These are phyloP conservation scores for Lerema accius DNA, from an alignment of 1,140 invertebrate genomes.

Conservation along the genomic window DNA sequence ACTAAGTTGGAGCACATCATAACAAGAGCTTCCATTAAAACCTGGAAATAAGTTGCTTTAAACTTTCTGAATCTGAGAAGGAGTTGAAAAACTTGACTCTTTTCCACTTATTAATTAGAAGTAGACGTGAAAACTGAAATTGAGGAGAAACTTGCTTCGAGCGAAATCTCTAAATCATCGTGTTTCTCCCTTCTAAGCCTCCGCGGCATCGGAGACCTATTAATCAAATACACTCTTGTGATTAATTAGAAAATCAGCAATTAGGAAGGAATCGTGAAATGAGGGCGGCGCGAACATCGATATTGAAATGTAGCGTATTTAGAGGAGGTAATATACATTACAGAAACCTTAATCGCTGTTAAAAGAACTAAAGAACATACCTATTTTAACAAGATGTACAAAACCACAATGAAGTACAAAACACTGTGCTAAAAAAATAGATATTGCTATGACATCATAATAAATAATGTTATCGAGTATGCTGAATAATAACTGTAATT, in stretches of 20 bases:
- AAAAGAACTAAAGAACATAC: too few relatives aligned
- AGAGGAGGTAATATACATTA: conserved; percentile 15
- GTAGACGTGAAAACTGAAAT: conserved; percentile 31
- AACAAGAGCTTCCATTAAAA: conserved; percentile 33
- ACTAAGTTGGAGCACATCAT: conserved; percentile 29
- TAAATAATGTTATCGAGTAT: too few relatives aligned
- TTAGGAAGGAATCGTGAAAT: conserved; percentile 58
- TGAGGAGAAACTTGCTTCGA: conserved; percentile 44
- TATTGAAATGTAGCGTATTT: conserved; percentile 15
- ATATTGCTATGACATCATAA: too few relatives aligned
- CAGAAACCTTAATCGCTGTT: too few relatives aligned
- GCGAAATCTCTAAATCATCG: conserved; percentile 69
- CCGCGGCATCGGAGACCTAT: conserved; percentile 63
- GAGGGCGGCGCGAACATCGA: conserved; percentile 23
- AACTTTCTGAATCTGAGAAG: conserved; percentile 26
- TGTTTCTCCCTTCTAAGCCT: conserved; percentile 32
- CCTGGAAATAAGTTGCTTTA: conserved; percentile 28
- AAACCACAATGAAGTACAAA: too few relatives aligned
- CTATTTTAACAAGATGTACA: too few relatives aligned
- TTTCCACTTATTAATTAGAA: conserved; percentile 34
- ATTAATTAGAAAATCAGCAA: conserved; percentile 79
- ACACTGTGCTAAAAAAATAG: too few relatives aligned
- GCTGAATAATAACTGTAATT: too few relatives aligned
- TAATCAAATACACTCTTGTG: conserved; percentile 76
- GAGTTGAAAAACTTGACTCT: conserved; percentile 34